Base-by-base conservation (phyloP, 1,140 invertebrate genomes). In the Drosophila grimshawi region DNA sequence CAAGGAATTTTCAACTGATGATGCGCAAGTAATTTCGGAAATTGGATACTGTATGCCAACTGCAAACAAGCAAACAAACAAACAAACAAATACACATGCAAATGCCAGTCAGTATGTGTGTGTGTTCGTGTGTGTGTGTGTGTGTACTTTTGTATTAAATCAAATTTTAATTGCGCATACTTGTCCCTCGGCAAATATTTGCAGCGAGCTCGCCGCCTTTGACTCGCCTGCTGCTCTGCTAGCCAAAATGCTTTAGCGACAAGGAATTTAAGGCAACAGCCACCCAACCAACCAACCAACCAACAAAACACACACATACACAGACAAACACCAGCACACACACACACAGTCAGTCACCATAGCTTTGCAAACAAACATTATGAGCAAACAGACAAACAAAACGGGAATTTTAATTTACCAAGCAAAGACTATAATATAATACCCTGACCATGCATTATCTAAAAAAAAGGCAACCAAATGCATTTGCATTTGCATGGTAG, bases 81-180 rank as follows among this genome's bases (percentile, higher is more conserved):
- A 37, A 59, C 48, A 53, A 30, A 69, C 19, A 48, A 0, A 52
- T 51, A 51, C 30, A 67, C 68, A 64, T 60, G 29, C 45, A 30
- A 61, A 33, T 65, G 53, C 55, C 49, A 27, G 37, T 49, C 5
- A 43, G 35, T 57, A 2, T 51, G n/a, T 73, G 41, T 27, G 5
- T 48, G 7, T 35, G n/a, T n/a, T n/a, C n/a, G n/a, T n/a, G 30
- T 48, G 32, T 48, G 30, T 60, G 46, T 71, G 35, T 86, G 64
- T 78, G 57, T 82, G 72, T 86, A 71, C 85, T 73, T 83, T 83
- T 85, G 86, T 78, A 83, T 89, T 89, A 89, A 89, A 89, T 89
- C 85, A 89, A 89, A 89, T 89, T 89, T 89, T 89, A 89, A 89
- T 89, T 89, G 85, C 85, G 81, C 86, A 89, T 89, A 90, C 86